These are phyloP conservation scores for Calephelis nemesis DNA, from an alignment of 1,140 invertebrate genomes.

Conservation along the genomic window DNA sequence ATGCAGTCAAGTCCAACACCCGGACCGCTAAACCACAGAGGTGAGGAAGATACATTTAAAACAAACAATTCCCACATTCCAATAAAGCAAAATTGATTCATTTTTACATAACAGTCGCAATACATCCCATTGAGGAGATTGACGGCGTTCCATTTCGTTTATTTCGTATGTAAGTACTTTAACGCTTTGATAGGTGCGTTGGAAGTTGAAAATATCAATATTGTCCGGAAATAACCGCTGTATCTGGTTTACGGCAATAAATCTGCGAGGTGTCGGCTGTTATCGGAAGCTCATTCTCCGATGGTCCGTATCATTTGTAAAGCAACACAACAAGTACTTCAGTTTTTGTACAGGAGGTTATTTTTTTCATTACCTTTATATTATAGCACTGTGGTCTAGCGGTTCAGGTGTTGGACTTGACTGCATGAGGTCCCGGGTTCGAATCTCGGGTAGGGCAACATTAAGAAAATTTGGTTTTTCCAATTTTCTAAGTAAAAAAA, in stretches of 20 bases:
- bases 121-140: slow-evolving; percentile 42
- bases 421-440: too few species aligned
- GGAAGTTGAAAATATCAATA: slow-evolving; percentile 68
- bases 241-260: slow-evolving; percentile 60
- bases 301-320: slow-evolving; percentile 76
- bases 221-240: slow-evolving; percentile 62
- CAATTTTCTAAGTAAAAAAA: too few species aligned
- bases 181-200: slow-evolving; percentile 64
- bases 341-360: not conserved
- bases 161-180: slow-evolving; percentile 64
- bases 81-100: slow-evolving; percentile 17
- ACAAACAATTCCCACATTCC: slow-evolving; percentile 4
- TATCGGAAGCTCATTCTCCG: slow-evolving; percentile 65
- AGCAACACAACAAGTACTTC: slow-evolving; percentile 51
- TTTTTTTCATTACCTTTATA: not conserved
- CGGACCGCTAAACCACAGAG: too few species aligned
- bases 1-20: too few species aligned
- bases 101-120: slow-evolving; percentile 13
- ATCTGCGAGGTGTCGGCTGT: slow-evolving; percentile 70
- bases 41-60: too few species aligned
- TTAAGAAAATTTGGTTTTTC: too few species aligned
- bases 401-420: too few species aligned
- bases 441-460: too few species aligned
- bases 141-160: slow-evolving; percentile 50
- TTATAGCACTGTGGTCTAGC: not conserved